These are phyloP conservation scores for Phania funesta DNA, from an alignment of 2,888 invertebrate species.

Conservation along the genomic window DNA sequence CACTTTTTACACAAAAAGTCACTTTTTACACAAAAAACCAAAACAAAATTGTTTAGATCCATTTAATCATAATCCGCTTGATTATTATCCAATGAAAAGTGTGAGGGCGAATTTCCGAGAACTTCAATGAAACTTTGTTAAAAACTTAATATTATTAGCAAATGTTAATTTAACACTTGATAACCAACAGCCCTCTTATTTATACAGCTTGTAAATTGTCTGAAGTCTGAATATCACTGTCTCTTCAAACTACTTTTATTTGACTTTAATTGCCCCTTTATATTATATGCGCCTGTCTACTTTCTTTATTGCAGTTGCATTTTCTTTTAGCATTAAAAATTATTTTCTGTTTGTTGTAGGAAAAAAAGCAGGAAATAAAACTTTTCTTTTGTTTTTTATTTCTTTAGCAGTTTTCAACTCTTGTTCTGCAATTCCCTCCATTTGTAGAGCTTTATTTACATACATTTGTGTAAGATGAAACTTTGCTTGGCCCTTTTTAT, in stretches of 20 bases:
- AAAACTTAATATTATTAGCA: too few species aligned
- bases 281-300: neutral
- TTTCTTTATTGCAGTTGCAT: conserved; percentile 30
- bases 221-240: conserved; percentile 33
- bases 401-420: conserved; percentile 9
- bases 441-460: conserved; percentile 57
- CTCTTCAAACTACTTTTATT: conserved; percentile 52
- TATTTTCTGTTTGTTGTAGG: neutral
- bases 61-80: too few species aligned
- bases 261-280: conserved; percentile 64
- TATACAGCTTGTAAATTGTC: neutral
- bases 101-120: too few species aligned
- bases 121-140: too few species aligned
- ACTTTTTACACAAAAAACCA: too few species aligned
- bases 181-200: neutral
- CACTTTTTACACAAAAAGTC: too few species aligned
- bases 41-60: too few species aligned
- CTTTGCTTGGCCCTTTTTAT: conserved; percentile 30
- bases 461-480: conserved; percentile 52
- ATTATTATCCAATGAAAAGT: too few species aligned
- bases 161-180: neutral
- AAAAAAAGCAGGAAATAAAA: conserved; percentile 39
- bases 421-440: conserved; percentile 38
- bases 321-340: neutral
- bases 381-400: conserved; percentile 27